Percentiles rank a stretch among this genome's conserved stretches.
phyloP scores from a whole-genome alignment of 2,888 invertebrate genomes.

The Colostygia pectinataria region DNA sequence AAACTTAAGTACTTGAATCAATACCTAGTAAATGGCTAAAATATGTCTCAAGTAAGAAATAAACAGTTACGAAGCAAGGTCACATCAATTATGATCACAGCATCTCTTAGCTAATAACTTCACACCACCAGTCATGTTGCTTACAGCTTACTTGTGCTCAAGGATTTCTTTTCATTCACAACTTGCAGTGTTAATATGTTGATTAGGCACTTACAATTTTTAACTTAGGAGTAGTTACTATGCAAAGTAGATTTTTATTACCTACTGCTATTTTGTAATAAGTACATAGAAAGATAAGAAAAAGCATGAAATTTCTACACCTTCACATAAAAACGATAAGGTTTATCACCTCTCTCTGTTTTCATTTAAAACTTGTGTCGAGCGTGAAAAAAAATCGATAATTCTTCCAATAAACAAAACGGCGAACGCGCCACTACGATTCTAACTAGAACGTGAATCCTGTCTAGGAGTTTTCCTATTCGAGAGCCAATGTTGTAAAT shows the following conservation, averaged over 20 bases:
- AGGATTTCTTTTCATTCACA: slow-evolving; percentile 5
- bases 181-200: neutral
- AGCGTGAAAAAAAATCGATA: slow-evolving; percentile 75
- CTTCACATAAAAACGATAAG: slow-evolving; percentile 16
- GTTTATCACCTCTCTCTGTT: slow-evolving; percentile 5
- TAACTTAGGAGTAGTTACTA: neutral
- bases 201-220: neutral
- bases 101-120: slow-evolving; percentile 10
- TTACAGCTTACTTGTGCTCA: slow-evolving; percentile 3
- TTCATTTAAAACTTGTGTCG: slow-evolving; percentile 30
- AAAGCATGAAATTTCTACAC: slow-evolving; percentile 6
- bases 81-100: slow-evolving; percentile 9
- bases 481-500: neutral
- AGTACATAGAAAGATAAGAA: slow-evolving; percentile 10
- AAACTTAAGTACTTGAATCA: too few relatives aligned
- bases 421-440: slow-evolving; percentile 29
- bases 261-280: neutral
- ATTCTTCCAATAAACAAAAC: slow-evolving; percentile 56
- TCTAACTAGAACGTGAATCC: slow-evolving; percentile 40
- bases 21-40: too few relatives aligned
- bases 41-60: too few relatives aligned
- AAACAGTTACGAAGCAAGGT: slow-evolving; percentile 11
- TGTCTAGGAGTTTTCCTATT: slow-evolving; percentile 4
- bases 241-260: neutral
- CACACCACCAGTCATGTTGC: slow-evolving; percentile 1